Conservation (phyloP, 53 echinoderm and acorn worm genomes). For the Echinarachnius parma region DNA sequence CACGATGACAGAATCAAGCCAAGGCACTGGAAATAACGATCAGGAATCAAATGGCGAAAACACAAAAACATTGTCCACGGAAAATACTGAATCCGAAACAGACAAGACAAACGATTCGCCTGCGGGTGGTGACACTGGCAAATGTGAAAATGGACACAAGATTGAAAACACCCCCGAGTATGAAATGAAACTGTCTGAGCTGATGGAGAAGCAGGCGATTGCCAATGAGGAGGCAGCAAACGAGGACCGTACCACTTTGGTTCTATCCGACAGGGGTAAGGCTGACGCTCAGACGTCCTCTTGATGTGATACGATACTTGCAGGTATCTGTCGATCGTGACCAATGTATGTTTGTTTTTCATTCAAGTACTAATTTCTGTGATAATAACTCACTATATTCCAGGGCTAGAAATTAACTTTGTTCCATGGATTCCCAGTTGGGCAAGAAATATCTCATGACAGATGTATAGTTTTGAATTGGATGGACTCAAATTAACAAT, state of each 20-base stretch:
- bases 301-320: slow-evolving; percentile 39
- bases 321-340: slow-evolving; percentile 41
- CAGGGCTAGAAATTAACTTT: too few relatives aligned
- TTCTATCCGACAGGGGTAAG: slow-evolving; percentile 54
- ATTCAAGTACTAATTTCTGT: too few relatives aligned
- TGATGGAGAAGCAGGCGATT: slow-evolving; percentile 54
- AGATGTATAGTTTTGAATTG: too few relatives aligned
- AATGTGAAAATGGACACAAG: slow-evolving; percentile 11
- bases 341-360: too few relatives aligned
- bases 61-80: background rate
- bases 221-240: slow-evolving; percentile 49
- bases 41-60: background rate
- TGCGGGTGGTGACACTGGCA: too few relatives aligned
- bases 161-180: slow-evolving; percentile 67
- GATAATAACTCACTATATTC: too few relatives aligned
- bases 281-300: slow-evolving; percentile 27
- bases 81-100: slow-evolving; percentile 17
- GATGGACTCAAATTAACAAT: too few relatives aligned
- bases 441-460: too few relatives aligned
- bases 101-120: slow-evolving; percentile 32
- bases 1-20: too few relatives aligned
- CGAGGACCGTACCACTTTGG: slow-evolving; percentile 51
- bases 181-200: slow-evolving; percentile 63
- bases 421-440: too few relatives aligned
- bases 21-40: background rate